Evolutionary conservation across 2,888 invertebrate genomes (phyloP).

Genomic region (Imbricaverruca yamaguchii): DNA sequence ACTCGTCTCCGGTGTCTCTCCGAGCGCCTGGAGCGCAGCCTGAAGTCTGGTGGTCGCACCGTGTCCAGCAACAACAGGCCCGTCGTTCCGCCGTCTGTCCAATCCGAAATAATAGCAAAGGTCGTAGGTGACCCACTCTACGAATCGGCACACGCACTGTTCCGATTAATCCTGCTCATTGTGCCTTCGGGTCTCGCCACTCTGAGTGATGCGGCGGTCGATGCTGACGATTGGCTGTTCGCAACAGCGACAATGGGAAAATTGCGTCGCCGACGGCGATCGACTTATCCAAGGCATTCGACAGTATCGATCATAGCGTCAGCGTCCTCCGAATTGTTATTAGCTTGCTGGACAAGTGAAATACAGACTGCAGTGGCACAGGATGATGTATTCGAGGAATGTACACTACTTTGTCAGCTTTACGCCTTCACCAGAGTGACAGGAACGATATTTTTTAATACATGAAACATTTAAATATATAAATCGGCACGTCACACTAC

Average conservation of each 20-base stretch:
- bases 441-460: too few relatives aligned
- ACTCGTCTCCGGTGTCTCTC: neutral
- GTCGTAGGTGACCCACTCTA: neutral
- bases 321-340: neutral
- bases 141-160: neutral
- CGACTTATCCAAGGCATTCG: neutral
- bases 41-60: neutral
- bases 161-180: neutral
- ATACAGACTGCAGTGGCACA: too few relatives aligned
- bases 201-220: neutral
- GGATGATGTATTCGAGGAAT: too few relatives aligned
- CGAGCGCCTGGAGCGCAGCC: neutral
- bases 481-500: too few relatives aligned
- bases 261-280: neutral
- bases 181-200: neutral
- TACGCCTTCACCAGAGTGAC: too few relatives aligned
- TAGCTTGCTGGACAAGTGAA: too few relatives aligned
- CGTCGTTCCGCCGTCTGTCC: neutral
- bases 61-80: neutral
- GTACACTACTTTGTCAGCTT: too few relatives aligned
- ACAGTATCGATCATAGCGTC: neutral
- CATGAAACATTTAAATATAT: too few relatives aligned
- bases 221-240: neutral
- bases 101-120: neutral
- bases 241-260: neutral